These are phyloP conservation scores for Drosophila lacertosa DNA, from an alignment of 1,140 invertebrate species.

Conservation along the genomic window DNA sequence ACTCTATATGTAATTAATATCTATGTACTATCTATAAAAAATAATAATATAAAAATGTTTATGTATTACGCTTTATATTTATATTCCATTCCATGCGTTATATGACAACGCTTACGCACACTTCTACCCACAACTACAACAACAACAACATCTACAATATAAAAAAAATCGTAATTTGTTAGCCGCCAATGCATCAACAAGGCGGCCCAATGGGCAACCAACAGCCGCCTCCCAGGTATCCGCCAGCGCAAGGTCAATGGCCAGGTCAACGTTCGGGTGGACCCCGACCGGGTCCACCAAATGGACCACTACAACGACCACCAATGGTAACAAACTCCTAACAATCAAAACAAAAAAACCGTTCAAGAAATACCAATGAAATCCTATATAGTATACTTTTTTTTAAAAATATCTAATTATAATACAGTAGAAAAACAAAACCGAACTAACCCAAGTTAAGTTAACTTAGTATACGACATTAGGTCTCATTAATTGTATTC, in stretches of 20 bases:
- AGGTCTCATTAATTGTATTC: conserved; percentile 70
- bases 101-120: conserved; percentile 78
- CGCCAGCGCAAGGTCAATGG: conserved; percentile 84
- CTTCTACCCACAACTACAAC: conserved; percentile 69
- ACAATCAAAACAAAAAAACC: conserved; percentile 35
- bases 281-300: conserved; percentile 88
- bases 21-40: conserved; percentile 25
- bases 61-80: conserved; percentile 80
- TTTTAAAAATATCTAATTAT: conserved; percentile 36
- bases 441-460: conserved; percentile 68
- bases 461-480: conserved; percentile 64
- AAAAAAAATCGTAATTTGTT: conserved; percentile 67
- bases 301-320: conserved; percentile 86
- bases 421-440: conserved; percentile 30
- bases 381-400: conserved; percentile 37
- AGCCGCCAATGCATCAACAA: conserved; percentile 83
- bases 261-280: conserved; percentile 87
- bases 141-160: conserved; percentile 58
- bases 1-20: conserved; percentile 29
- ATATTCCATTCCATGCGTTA: conserved; percentile 79
- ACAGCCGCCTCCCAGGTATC: conserved; percentile 85
- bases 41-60: conserved; percentile 65
- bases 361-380: conserved; percentile 25
- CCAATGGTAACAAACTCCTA: conserved; percentile 87
- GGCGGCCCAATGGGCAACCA: conserved; percentile 82